Evolutionary conservation across 2,113 vertebrate genomes (phyloP).

Genomic region (Callopanchax toddi): DNA sequence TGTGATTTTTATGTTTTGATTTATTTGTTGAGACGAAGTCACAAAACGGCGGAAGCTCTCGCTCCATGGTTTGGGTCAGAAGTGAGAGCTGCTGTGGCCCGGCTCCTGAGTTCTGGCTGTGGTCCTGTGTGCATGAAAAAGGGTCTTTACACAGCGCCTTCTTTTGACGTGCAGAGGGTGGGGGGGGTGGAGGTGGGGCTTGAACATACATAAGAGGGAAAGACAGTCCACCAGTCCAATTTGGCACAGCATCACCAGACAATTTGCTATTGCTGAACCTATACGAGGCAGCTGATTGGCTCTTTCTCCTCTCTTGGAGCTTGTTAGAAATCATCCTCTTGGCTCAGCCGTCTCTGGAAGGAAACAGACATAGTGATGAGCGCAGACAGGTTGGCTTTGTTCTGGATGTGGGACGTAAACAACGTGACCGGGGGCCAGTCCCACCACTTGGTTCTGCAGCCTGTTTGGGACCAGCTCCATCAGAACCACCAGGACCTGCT

Average conservation of each 20-base stretch:
- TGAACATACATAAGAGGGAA: constrained; percentile 75
- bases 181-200: constrained; percentile 76
- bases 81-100: constrained; percentile 61
- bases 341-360: constrained; percentile 18
- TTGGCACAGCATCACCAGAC: constrained; percentile 68
- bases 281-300: constrained; percentile 47
- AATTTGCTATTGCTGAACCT: constrained; percentile 58
- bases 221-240: constrained; percentile 68
- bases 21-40: constrained; percentile 46
- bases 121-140: constrained; percentile 73
- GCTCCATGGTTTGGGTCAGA: constrained; percentile 63
- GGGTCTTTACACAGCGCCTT: constrained; percentile 66
- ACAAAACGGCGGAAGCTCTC: constrained; percentile 55
- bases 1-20: not conserved
- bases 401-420: constrained; percentile 58
- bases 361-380: constrained; percentile 53
- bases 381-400: constrained; percentile 47
- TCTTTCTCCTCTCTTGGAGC: constrained; percentile 21
- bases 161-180: constrained; percentile 60
- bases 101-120: constrained; percentile 70
- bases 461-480: constrained; percentile 79
- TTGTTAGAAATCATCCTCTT: constrained; percentile 38
- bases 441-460: constrained; percentile 74
- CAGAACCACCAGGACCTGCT: constrained; percentile 77
- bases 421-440: constrained; percentile 67